Base-by-base conservation (phyloP, 2,113 vertebrate species). In the human (Homo sapiens) region DNA sequence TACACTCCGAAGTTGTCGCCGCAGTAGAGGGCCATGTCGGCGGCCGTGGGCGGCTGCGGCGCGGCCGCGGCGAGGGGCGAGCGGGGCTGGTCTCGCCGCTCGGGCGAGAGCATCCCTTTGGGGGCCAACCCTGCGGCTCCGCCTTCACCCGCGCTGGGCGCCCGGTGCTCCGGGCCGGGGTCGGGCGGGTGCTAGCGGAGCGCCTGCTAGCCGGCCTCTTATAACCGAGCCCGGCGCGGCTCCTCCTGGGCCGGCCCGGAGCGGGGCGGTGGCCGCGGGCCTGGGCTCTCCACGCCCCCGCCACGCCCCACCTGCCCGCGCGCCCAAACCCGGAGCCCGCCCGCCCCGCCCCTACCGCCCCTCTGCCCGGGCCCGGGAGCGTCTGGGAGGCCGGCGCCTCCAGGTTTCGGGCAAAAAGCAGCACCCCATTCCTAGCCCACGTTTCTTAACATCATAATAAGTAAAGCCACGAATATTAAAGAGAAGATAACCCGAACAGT, bases 1-100 rank as follows among this genome's bases (percentile, higher is more conserved):
- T 99, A 99, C 97, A 99, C 98, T 98, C 99, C 98, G 98, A 99
- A 99, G 98, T 99, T 99, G 96, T 99, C 99, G 96, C 99, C 99
- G 98, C 99, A 99, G 96, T 99, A 99, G 4, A 99, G 99, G 1
- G 99, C 98, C 99, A 99, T 99, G 96, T 99, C 99, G 93, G 99
- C 83, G 93, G 98, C 98, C 97, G 99, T 98, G 96, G 98, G 99
- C 22, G 98, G 98, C 96, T 98, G 98, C 98, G 99, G 99, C 66
- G 98, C 96, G 85, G 98, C 95, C 50, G 97, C 97, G 96, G 95
- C 98, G 98, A 97, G 98, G 98, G 97, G 99, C 98, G 98, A 97
- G 98, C 97, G 50, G 98, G 98, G 97, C 98, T 98, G 98, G 98
- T 98, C 96, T 99, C 78, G 98, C 88, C 87, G 45, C 89, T 98